A percentile compares a stretch with the other conserved stretches of the same genome.
Evolutionary conservation across 2,888 invertebrate genomes (phyloP).

Genomic region (Torymus tubicola): DNA sequence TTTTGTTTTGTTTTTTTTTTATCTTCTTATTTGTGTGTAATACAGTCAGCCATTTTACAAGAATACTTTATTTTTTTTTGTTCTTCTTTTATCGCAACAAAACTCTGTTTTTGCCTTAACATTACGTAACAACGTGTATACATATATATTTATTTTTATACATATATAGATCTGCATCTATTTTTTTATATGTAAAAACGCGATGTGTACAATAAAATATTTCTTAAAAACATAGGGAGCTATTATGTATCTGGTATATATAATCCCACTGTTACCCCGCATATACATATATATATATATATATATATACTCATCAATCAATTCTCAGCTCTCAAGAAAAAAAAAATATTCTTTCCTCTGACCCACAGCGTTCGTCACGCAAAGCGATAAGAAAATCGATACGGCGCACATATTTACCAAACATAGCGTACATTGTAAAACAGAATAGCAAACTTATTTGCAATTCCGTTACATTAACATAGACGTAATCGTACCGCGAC

Average conservation of each 20-base stretch:
- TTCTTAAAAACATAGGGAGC: constrained; percentile 10
- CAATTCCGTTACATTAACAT: too few relatives aligned
- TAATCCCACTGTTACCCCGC: neutral
- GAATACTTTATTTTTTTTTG: constrained; percentile 51
- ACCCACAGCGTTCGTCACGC: too few relatives aligned
- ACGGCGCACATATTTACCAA: neutral
- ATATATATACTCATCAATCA: too few relatives aligned
- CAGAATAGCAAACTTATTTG: too few relatives aligned
- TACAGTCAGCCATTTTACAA: constrained; percentile 60
- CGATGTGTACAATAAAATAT: constrained; percentile 54
- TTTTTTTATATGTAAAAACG: constrained; percentile 51
- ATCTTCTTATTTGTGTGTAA: constrained; percentile 54
- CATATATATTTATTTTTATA: constrained; percentile 57
- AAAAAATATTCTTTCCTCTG: too few relatives aligned
- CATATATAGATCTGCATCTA: constrained; percentile 53
- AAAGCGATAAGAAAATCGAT: neutral
- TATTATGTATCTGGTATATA: neutral
- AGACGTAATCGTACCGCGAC: too few relatives aligned
- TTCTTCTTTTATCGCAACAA: constrained; percentile 53
- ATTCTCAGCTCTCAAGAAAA: too few relatives aligned
- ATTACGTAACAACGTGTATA: constrained; percentile 65
- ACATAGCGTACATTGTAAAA: too few relatives aligned
- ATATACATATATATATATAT: too few relatives aligned
- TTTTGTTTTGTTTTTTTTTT: neutral
- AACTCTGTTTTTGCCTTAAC: constrained; percentile 59